A percentile compares a stretch with the other conserved stretches of the same genome.
These are phyloP conservation scores for Onthophagus sagittarius DNA, from an alignment of 2,888 invertebrate species.

Conservation along the genomic window DNA sequence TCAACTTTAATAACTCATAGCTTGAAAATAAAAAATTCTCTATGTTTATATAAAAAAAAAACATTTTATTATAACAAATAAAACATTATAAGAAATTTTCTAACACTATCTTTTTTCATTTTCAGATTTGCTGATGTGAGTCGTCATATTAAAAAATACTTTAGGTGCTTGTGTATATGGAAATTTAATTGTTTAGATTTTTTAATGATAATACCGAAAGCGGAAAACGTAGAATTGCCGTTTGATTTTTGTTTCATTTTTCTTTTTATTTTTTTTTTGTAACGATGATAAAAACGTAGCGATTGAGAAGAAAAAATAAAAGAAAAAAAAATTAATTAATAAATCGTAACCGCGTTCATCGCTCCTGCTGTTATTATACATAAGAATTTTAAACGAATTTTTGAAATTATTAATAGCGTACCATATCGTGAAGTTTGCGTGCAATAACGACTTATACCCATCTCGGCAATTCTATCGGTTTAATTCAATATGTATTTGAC, in stretches of 20 bases:
- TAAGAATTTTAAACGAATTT: not conserved
- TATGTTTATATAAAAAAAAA: no score
- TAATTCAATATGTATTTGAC: not conserved
- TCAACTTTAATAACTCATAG: no score
- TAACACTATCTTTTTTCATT: slow-evolving; percentile 29
- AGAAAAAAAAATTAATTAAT: slow-evolving; percentile 5
- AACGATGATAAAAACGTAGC: slow-evolving; percentile 4
- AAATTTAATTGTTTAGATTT: slow-evolving; percentile 23
- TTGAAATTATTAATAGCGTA: not conserved
- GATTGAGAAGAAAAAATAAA: slow-evolving; percentile 1
- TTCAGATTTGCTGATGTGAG: slow-evolving; percentile 49
- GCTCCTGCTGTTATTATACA: not conserved
- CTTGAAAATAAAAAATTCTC: no score
- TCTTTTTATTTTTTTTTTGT: slow-evolving; percentile 14
- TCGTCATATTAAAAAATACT: slow-evolving; percentile 37
- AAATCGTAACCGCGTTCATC: not conserved
- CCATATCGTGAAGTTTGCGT: slow-evolving; percentile 4
- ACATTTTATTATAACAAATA: no score
- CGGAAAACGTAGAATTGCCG: slow-evolving; percentile 31
- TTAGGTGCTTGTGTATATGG: slow-evolving; percentile 34
- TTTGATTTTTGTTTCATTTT: slow-evolving; percentile 1
- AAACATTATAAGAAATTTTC: not conserved
- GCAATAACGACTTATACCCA: slow-evolving; percentile 10
- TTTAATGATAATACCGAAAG: slow-evolving; percentile 18
- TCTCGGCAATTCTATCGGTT: slow-evolving; percentile 15